Conservation (phyloP, 2,888 invertebrate species). For the Macropis europaea region DNA sequence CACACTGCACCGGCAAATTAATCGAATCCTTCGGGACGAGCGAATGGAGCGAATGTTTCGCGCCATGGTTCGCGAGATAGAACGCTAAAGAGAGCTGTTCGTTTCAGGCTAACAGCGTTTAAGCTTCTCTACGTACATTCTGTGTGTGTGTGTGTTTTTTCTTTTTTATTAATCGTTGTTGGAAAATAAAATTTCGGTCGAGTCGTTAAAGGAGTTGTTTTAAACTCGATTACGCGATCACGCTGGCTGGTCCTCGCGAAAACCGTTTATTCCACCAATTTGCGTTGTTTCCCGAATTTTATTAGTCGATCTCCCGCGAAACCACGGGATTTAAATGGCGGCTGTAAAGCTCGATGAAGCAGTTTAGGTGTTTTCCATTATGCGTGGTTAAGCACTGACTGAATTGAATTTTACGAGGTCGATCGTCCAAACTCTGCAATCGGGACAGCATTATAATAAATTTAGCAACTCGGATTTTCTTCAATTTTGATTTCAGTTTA, state of each 20-base stretch:
- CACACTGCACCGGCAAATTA: background rate
- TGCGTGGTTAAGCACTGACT: background rate
- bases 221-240: constrained; percentile 36
- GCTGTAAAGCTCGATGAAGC: background rate
- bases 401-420: background rate
- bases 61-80: background rate
- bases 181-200: constrained; percentile 35
- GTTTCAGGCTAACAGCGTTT: background rate
- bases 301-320: constrained; percentile 5
- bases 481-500: too few species aligned
- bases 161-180: constrained; percentile 18
- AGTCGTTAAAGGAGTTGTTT: constrained; percentile 13
- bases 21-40: background rate
- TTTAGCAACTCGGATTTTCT: too few species aligned
- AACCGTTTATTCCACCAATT: constrained; percentile 15
- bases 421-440: background rate
- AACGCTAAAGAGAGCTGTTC: background rate
- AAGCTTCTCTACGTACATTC: constrained; percentile 1
- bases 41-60: background rate
- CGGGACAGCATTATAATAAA: too few species aligned
- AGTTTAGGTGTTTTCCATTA: background rate
- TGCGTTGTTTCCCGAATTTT: constrained; percentile 26
- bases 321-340: constrained; percentile 2
- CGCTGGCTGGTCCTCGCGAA: background rate
- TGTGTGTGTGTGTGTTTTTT: too few species aligned